Evolutionary conservation across 2,888 invertebrate genomes (phyloP).

Genomic region (Nomada fucata): DNA sequence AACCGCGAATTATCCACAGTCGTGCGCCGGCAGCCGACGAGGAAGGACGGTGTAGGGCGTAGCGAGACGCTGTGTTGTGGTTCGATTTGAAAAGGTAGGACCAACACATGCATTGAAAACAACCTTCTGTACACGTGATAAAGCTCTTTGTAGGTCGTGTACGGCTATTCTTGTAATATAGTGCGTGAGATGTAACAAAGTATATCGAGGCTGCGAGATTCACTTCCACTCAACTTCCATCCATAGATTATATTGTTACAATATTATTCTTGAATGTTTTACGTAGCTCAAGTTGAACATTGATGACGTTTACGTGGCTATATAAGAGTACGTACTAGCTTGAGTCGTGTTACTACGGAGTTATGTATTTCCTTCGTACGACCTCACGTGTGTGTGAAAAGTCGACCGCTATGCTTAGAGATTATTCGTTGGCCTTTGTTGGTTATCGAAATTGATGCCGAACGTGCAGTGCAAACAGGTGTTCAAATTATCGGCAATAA

Average conservation of each 20-base stretch:
- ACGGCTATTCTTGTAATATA: constrained; percentile 51
- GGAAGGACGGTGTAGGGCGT: constrained; percentile 64
- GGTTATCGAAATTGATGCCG: neutral
- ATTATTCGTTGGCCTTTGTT: neutral
- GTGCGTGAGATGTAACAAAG: constrained; percentile 40
- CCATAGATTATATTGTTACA: constrained; percentile 25
- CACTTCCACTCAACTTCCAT: constrained; percentile 14
- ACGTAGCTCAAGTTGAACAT: neutral
- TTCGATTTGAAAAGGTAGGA: constrained; percentile 64
- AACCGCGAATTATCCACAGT: constrained; percentile 81
- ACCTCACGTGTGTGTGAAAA: neutral
- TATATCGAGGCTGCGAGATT: constrained; percentile 31
- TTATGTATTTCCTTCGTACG: neutral
- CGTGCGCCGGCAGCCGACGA: constrained; percentile 82
- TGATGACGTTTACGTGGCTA: constrained; percentile 7
- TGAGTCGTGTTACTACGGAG: neutral
- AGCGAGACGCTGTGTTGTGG: constrained; percentile 50
- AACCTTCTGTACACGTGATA: constrained; percentile 51
- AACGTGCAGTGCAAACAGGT: constrained; percentile 9
- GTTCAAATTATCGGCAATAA: constrained; percentile 39
- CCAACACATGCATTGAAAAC: constrained; percentile 33
- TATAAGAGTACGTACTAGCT: neutral
- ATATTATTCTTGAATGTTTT: neutral
- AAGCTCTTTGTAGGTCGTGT: constrained; percentile 47
- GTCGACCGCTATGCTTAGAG: neutral